Evolutionary conservation across 1,140 invertebrate genomes (phyloP), one percentile per base, ranked within the genome.

Genomic region (Microplitis demolitor): DNA sequence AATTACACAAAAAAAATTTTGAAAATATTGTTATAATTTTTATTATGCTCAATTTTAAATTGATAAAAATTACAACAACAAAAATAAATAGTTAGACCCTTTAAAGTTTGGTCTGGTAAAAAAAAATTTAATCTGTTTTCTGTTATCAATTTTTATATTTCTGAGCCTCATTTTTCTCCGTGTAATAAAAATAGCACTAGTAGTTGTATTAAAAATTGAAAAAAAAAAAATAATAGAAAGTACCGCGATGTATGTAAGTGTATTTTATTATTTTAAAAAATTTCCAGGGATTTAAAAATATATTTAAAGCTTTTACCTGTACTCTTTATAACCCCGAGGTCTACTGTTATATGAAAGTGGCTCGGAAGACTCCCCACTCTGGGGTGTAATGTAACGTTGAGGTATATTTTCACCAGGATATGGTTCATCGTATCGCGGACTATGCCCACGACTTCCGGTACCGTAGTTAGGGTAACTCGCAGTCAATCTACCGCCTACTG

Each of bases 341-440:
- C 95, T 89, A 86, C 95, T 96, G 86, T 97, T 97, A 84, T 97
- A 97, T 83, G 93, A 97, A 73, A 98, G 89, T 76, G 95, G 95
- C 86, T 97, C 95, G 77, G 92, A 92, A 82, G 81, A 80, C 78
- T 87, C 86, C 74, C 79, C 79, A 79, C 75, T 80, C 68, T 82
- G 87, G 83, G 78, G 87, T 82, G 80, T 86, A 11, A 79, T 80
- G 76, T 84, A 85, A 51, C 81, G 80, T 81, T 92, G 90, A 64
- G 83, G 81, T 85, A 79, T 87, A 76, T 86, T 87, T 78, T 90
- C 88, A 71, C 87, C 86, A 67, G 86, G 86, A 72, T 88, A 87
- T 58, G 86, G 80, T 69, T 87, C 83, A 77, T 88, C 88, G 60
- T 88, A 87, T 34, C 84, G 80, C 53, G 83, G 81, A 82, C 85